These are phyloP conservation scores for Lysandra bellargus DNA, from an alignment of 2,888 invertebrate genomes.

Conservation along the genomic window DNA sequence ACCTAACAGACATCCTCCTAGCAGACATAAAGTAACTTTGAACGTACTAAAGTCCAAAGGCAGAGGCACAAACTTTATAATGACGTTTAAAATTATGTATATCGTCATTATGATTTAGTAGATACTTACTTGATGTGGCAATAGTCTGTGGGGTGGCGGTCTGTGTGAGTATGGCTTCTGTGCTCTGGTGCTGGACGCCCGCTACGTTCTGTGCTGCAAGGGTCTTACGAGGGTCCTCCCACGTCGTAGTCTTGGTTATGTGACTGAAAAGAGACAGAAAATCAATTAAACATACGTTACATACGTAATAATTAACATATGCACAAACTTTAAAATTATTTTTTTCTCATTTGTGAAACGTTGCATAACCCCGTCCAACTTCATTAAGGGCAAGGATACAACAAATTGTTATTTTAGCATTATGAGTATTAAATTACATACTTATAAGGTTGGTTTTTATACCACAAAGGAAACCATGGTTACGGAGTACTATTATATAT, in stretches of 20 bases:
- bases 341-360: not conserved
- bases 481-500: no score
- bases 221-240: slow-evolving; percentile 94
- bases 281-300: not conserved
- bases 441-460: not conserved
- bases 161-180: slow-evolving; percentile 70
- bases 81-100: no score
- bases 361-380: not conserved
- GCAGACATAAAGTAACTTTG: no score
- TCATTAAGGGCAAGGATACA: slow-evolving; percentile 13
- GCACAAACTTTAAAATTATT: not conserved
- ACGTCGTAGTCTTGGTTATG: slow-evolving; percentile 92
- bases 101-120: no score
- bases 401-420: not conserved
- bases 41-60: no score
- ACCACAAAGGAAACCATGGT: no score
- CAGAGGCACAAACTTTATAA: no score
- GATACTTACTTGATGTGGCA: slow-evolving; percentile 60
- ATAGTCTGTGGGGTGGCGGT: slow-evolving; percentile 66
- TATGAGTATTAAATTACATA: not conserved
- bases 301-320: no score
- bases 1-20: no score
- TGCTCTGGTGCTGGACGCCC: slow-evolving; percentile 76
- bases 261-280: slow-evolving; percentile 82
- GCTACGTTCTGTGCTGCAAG: slow-evolving; percentile 83